Base-by-base conservation (phyloP, 2,113 vertebrate species). In the Circaetus gallicus region DNA sequence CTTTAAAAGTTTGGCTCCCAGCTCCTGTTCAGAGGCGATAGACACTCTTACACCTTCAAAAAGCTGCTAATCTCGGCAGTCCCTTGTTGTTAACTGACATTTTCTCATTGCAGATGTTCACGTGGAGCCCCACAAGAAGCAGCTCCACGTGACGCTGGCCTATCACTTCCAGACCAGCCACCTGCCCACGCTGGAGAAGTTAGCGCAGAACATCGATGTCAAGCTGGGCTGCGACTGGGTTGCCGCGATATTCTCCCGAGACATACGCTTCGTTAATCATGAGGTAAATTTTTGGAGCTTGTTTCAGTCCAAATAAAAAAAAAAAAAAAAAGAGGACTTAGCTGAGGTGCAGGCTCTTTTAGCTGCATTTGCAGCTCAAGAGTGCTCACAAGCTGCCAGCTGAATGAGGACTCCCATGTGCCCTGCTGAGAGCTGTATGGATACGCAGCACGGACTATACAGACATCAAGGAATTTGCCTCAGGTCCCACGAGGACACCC, bases 111-210 rank as follows among this genome's bases (percentile, higher is more conserved):
- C 97, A 99, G 99, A 99, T 89, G 99, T 98, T 7, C 99, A 98
- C 0, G 99, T 99, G 79, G 99, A 99, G 86, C 99, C 99, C 31
- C 99, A 99, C 94, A 99, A 99, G 98, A 99, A 99, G 97, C 99
- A 99, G 96, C 99, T 99, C 42, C 99, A 99, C 2, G 99, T 99
- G 71, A 99, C 99, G 1, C 97, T 99, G 97, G 99, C 99, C 7
- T 99, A 99, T 97, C 99, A 99, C 97, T 99, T 99, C 98, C 99
- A 99, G 96, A 92, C 98, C 91, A 99, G 98, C 97, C 99, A 99
- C 96, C 98, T 99, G 74, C 97, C 98, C 59, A 97, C 98, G 6
- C 95, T 99, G 90, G 99, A 99, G 97, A 99, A 99, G 96, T 95
- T 99, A 28, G 99, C 99, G 11, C 99, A 99, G 97, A 98, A 93